These are phyloP conservation scores for Trochalopteron elliotii DNA, from an alignment of 2,113 vertebrate species.

Conservation along the genomic window DNA sequence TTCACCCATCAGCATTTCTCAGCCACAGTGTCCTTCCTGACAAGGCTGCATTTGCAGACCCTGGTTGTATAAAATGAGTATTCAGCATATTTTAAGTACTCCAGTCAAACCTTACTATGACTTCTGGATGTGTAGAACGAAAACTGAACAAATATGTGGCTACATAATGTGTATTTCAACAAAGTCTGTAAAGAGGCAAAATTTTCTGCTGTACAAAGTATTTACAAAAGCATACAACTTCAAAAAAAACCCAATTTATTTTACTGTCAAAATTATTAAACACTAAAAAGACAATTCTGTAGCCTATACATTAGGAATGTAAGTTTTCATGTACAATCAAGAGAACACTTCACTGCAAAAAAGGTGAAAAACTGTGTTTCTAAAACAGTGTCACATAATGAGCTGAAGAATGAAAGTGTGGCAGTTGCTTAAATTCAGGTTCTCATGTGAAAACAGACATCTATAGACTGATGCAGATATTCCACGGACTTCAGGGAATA, in stretches of 20 bases:
- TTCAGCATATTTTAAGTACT: neutral
- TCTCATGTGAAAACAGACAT: neutral
- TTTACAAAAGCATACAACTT: constrained; percentile 43
- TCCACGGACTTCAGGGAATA: neutral
- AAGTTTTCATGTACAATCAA: constrained; percentile 44
- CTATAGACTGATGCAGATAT: neutral
- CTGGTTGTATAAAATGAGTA: neutral
- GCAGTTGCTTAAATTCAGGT: neutral
- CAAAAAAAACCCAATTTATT: constrained; percentile 67
- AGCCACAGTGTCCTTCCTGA: neutral
- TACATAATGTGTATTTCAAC: constrained; percentile 20
- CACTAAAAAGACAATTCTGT: constrained; percentile 37
- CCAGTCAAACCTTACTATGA: neutral
- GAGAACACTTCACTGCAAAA: constrained; percentile 55
- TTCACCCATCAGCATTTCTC: neutral
- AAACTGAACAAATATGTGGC: neutral
- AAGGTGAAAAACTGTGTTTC: constrained; percentile 12
- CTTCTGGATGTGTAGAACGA: neutral
- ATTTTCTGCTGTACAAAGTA: neutral
- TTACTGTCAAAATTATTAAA: constrained; percentile 42
- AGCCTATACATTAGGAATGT: constrained; percentile 65
- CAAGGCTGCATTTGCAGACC: neutral
- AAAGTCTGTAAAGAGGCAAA: neutral
- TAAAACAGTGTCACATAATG: neutral
- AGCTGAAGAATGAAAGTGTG: neutral